Percentiles rank a stretch among this genome's conserved stretches.
These are phyloP conservation scores for Palaemon carinicauda DNA, from an alignment of 1,140 invertebrate species.

Conservation along the genomic window DNA sequence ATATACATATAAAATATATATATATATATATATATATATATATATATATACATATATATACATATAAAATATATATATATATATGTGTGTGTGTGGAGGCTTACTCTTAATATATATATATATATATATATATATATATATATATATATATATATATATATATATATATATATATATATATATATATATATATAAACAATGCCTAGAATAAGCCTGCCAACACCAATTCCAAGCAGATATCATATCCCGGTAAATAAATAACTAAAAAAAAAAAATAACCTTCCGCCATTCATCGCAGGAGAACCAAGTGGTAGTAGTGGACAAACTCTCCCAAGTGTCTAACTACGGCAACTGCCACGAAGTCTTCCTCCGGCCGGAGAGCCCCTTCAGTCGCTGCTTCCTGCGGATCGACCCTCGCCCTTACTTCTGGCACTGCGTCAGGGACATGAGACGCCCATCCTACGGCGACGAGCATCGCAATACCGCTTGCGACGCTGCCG, in stretches of 20 bases:
- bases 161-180: no score
- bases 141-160: no score
- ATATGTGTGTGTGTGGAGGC: no score
- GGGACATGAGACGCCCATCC: neutral
- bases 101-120: no score
- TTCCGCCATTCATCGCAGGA: neutral
- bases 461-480: neutral
- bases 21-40: no score
- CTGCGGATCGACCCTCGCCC: neutral
- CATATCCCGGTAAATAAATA: neutral
- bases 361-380: neutral
- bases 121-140: no score
- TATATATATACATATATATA: neutral
- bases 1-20: no score
- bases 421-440: constrained; percentile 36
- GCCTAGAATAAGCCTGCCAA: neutral
- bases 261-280: neutral
- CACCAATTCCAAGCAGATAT: no score
- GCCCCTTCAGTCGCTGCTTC: constrained; percentile 23
- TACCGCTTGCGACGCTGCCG: neutral
- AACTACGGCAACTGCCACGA: neutral
- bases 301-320: neutral
- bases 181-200: neutral
- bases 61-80: no score
- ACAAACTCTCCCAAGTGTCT: neutral